Conservation (phyloP, 2,888 invertebrate genomes). For the Hydrotaea cyrtoneurina region DNA sequence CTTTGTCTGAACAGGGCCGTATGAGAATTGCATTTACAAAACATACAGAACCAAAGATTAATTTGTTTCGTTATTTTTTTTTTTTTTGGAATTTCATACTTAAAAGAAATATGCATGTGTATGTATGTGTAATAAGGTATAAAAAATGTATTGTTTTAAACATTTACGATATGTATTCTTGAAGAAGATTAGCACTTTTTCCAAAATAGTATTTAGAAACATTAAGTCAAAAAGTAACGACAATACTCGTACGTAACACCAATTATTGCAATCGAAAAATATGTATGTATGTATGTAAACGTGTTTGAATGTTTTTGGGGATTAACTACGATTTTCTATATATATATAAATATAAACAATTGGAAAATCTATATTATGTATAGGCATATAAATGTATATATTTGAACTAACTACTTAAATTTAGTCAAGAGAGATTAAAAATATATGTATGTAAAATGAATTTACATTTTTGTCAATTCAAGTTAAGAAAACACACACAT, state of each 20-base stretch:
- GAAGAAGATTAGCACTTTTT: slow-evolving; percentile 17
- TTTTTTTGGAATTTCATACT: background rate
- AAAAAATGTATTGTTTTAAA: slow-evolving; percentile 16
- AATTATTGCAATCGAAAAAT: background rate
- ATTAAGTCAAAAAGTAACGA: background rate
- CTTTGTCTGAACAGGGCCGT: too few species aligned
- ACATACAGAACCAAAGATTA: background rate
- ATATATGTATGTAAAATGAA: background rate
- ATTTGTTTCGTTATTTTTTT: background rate
- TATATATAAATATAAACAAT: background rate
- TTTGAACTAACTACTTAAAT: slow-evolving; percentile 5
- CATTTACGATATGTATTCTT: slow-evolving; percentile 38
- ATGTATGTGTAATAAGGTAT: background rate
- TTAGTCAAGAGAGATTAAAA: background rate
- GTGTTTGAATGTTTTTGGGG: background rate
- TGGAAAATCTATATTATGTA: background rate
- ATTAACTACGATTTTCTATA: too few species aligned
- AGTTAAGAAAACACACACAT: background rate
- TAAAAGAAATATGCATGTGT: background rate
- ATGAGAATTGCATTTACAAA: background rate
- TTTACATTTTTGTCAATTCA: background rate
- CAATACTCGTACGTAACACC: background rate
- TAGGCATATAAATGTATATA: background rate
- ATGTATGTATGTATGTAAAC: slow-evolving; percentile 4
- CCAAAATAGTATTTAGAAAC: slow-evolving; percentile 5